A percentile compares a stretch with the other conserved stretches of the same genome.
Evolutionary conservation across 2,113 vertebrate species (phyloP).

Genomic region (Mormyrus iriodes): DNA sequence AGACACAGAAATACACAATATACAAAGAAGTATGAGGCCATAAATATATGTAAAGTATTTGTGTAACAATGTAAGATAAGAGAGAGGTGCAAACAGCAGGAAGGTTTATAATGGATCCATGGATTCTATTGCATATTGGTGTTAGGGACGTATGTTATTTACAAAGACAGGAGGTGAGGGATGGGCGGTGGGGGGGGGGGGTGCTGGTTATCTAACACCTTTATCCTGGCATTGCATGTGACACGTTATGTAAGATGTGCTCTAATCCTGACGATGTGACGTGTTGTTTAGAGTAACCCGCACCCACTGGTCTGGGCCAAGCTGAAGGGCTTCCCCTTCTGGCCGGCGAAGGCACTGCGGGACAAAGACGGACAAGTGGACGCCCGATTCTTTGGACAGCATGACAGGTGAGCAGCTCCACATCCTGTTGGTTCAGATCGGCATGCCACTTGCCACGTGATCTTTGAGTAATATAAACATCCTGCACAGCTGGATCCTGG

Average conservation of each 20-base stretch:
- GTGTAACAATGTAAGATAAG: too few relatives aligned
- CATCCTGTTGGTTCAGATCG: neutral
- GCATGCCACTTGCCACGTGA: neutral
- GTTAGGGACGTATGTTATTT: neutral
- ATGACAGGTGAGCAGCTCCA: constrained; percentile 77
- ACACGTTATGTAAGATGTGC: neutral
- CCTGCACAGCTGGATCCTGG: neutral
- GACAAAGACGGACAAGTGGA: constrained; percentile 98
- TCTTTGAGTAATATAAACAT: neutral
- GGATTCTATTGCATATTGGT: neutral
- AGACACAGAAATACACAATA: neutral
- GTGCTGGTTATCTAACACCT: too few relatives aligned
- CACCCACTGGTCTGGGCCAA: constrained; percentile 98
- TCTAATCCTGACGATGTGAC: neutral
- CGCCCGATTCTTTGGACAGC: constrained; percentile 96
- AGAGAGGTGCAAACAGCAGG: neutral
- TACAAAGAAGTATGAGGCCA: neutral
- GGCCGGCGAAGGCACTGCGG: constrained; percentile 95
- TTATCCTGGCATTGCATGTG: neutral
- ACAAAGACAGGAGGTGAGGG: neutral
- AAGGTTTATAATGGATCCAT: neutral
- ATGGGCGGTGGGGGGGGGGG: too few relatives aligned
- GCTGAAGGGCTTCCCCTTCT: constrained; percentile 98
- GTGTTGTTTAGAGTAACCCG: constrained; percentile 83
- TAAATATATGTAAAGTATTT: neutral